Base-by-base conservation (phyloP, 2,888 invertebrate species). In the Chelonus formosanus region DNA sequence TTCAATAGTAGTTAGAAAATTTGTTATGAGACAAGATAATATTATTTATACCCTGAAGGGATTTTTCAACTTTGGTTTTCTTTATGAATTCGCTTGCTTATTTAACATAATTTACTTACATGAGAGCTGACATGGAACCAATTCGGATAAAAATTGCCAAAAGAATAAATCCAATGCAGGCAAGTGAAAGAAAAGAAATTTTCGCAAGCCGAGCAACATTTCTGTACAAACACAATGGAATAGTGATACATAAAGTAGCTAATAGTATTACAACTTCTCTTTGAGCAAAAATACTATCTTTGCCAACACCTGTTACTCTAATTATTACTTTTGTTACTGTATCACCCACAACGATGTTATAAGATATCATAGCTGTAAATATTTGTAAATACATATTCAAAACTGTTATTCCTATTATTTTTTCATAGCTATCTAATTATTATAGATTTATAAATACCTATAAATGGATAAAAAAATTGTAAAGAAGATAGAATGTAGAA, bases 321-420 rank as follows among this genome's bases (percentile, higher is more conserved):
- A 90, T 87, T 64, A 94, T 86, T 20, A 94, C 92, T 85, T 93
- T 93, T 10, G 94, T 93, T 52, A 93, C 87, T 0, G 94, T 94
- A 80, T 95, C 94, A 31, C 94, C 94, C 40, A 94, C 93, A 31
- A 94, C 93, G 20, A 94, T 91, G 83, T 94, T 94, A 84, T 94
- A 94, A 65, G 93, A 93, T 67, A 94, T 91, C 93, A 94, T 94
- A 5, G 93, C 94, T 93, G 86, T 3, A 76, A 74, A 36, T 31
- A 63, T 20, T 20, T 20, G 1, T 20, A 20, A 20, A 20, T 20
- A 20, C 2, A 20, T 20, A 20, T 20, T 20, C 20, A 20, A 20
- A 20, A 20, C 20, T 20, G n/a, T n/a, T n/a, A 20, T 20, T 20
- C 20, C 20, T 20, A 20, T 20, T 20, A 20, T 20, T 2, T 20